These are phyloP conservation scores for Cheilosia grossa DNA, from an alignment of 2,888 invertebrate genomes.

Conservation along the genomic window DNA sequence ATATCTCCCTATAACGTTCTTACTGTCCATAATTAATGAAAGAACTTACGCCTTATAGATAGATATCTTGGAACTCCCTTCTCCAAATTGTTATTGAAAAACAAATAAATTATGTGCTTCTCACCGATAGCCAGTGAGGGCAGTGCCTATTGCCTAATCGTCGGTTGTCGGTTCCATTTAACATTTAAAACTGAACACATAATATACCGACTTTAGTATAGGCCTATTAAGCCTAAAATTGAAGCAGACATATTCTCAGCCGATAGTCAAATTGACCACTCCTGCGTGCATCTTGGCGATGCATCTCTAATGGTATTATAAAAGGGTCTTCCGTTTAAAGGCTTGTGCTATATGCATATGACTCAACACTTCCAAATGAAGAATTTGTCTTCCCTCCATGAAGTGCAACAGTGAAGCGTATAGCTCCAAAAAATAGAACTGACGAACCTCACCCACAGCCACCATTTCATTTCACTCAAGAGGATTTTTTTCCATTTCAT, in stretches of 20 bases:
- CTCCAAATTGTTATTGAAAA: neutral
- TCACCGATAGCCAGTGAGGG: neutral
- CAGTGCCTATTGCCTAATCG: neutral
- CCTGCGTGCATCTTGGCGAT: constrained; percentile 19
- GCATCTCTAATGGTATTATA: constrained; percentile 53
- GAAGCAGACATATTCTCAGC: constrained; percentile 20
- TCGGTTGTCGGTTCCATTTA: constrained; percentile 22
- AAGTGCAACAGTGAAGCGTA: neutral
- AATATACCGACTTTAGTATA: constrained; percentile 8
- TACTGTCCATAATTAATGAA: too few species aligned
- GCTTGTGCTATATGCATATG: constrained; percentile 40
- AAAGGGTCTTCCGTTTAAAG: constrained; percentile 16
- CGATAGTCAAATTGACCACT: constrained; percentile 60
- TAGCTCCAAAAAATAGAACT: neutral
- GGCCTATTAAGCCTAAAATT: constrained; percentile 21
- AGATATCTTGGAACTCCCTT: too few species aligned
- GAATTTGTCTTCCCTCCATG: neutral
- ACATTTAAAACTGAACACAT: constrained; percentile 23
- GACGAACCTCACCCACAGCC: neutral
- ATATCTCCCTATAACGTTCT: too few species aligned
- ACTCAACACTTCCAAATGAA: constrained; percentile 23
- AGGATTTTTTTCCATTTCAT: neutral
- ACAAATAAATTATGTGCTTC: neutral
- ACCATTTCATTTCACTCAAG: neutral
- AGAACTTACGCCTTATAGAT: too few species aligned